These are phyloP conservation scores for Solenopsis invicta DNA, from an alignment of 1,140 invertebrate species.

Conservation along the genomic window DNA sequence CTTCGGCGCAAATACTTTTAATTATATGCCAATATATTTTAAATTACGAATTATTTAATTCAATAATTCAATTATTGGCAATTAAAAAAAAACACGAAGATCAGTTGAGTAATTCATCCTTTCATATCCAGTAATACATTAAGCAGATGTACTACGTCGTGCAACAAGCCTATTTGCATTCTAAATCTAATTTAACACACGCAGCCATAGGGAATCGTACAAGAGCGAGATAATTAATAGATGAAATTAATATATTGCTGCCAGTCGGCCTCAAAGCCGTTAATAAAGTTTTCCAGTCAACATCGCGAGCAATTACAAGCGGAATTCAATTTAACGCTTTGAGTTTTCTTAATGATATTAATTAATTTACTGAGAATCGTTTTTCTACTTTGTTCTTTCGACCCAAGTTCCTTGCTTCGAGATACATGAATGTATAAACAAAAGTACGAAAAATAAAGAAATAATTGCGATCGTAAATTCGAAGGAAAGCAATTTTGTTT, in stretches of 20 bases:
- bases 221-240: constrained; percentile 45
- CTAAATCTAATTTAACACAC: constrained; percentile 15
- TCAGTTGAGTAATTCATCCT: constrained; percentile 13
- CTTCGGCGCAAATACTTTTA: constrained; percentile 69
- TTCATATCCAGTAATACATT: constrained; percentile 19
- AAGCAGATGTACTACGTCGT: constrained; percentile 53
- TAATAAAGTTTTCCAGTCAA: constrained; percentile 44
- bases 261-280: constrained; percentile 3
- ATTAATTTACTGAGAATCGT: constrained; percentile 13
- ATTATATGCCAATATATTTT: background rate
- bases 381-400: background rate
- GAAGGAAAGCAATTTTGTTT: background rate
- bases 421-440: background rate
- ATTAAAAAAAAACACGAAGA: constrained; percentile 69
- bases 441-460: background rate
- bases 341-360: constrained; percentile 11
- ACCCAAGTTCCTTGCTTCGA: background rate
- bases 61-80: constrained; percentile 71
- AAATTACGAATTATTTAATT: constrained; percentile 53
- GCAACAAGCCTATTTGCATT: constrained; percentile 54
- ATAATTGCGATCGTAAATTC: background rate
- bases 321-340: constrained; percentile 38
- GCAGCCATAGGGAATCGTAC: background rate
- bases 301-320: background rate
- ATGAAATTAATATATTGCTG: constrained; percentile 65